phyloP scores from a whole-genome alignment of 2,113 vertebrate genomes.

The Trachemys scripta region DNA sequence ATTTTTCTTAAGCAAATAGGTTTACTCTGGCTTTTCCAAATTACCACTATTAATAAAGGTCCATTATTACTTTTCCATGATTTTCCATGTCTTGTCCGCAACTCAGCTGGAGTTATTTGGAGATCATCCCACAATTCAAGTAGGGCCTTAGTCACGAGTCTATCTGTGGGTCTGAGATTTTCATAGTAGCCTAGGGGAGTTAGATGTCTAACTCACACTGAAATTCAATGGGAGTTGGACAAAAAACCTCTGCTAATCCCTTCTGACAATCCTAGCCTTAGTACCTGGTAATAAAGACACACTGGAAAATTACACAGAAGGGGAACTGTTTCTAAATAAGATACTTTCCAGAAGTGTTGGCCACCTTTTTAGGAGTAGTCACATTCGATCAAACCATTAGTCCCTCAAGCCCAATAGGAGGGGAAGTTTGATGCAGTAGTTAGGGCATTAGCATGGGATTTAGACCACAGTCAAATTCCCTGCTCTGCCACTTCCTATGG shows the following conservation, averaged over 20 bases:
- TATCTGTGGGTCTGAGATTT: background rate
- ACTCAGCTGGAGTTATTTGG: background rate
- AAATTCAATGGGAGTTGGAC: background rate
- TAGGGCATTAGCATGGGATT: background rate
- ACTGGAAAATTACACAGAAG: background rate
- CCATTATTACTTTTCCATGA: background rate
- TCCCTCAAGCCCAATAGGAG: background rate
- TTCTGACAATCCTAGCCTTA: background rate
- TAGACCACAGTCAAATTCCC: background rate
- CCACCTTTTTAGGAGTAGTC: background rate
- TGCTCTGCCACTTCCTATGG: background rate
- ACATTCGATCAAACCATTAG: background rate
- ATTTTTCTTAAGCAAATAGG: background rate
- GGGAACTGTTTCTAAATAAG: background rate
- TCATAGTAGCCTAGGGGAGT: background rate
- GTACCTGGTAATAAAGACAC: background rate
- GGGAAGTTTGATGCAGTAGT: background rate
- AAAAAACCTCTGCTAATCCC: background rate
- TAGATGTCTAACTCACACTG: slow-evolving; percentile 24
- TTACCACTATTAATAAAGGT: background rate
- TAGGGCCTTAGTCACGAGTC: background rate
- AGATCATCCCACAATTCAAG: background rate
- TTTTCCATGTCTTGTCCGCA: background rate
- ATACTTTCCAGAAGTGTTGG: background rate
- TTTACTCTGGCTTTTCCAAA: background rate